These are phyloP conservation scores for Caenorhabditis sulstoni DNA, from an alignment of 2,888 invertebrate genomes.

Conservation along the genomic window DNA sequence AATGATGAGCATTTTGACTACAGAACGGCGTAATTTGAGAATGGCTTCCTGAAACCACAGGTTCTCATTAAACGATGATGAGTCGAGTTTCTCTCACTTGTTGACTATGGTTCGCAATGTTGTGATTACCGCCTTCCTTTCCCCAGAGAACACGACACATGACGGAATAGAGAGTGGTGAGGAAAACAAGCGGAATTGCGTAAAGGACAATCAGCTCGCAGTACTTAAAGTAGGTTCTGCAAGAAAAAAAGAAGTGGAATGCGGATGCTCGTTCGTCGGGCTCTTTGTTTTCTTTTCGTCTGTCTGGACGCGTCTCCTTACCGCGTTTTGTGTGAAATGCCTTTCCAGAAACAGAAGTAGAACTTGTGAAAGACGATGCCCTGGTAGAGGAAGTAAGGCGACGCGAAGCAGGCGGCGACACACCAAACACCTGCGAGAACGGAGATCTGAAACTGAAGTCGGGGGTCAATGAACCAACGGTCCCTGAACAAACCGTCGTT, in stretches of 20 bases:
- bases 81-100: constrained; percentile 40
- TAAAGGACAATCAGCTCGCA: constrained; percentile 71
- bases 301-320: neutral
- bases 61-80: too few species aligned
- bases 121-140: constrained; percentile 59
- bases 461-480: neutral
- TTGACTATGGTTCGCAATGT: constrained; percentile 71
- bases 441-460: constrained; percentile 49
- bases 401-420: constrained; percentile 67
- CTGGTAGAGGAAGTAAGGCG: constrained; percentile 67
- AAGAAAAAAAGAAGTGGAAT: too few species aligned
- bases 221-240: constrained; percentile 69
- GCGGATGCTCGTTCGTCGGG: too few species aligned
- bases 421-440: constrained; percentile 65
- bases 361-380: constrained; percentile 59
- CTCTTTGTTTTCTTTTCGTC: constrained; percentile 5
- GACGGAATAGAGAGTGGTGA: constrained; percentile 70
- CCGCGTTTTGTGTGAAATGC: constrained; percentile 60
- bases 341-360: constrained; percentile 65
- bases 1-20: constrained; percentile 82
- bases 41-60: constrained; percentile 58
- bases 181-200: constrained; percentile 70
- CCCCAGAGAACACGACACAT: constrained; percentile 73
- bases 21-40: constrained; percentile 80
- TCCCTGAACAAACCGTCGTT: constrained; percentile 55